Evolutionary conservation across 2,888 invertebrate species (phyloP).

Genomic region (Bombylius discolor): DNA sequence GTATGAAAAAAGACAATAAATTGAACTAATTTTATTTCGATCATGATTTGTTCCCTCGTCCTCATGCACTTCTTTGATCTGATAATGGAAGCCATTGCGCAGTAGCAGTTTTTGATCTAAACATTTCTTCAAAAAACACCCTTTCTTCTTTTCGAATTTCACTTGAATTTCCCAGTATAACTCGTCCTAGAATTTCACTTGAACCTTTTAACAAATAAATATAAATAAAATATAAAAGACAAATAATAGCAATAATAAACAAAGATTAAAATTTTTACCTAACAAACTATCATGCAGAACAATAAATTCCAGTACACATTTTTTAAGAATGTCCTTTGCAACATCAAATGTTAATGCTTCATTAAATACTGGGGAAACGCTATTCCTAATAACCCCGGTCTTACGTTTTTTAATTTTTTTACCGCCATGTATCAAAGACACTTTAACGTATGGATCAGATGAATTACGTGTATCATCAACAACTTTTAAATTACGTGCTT

Average conservation of each 20-base stretch:
- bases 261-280: conserved; percentile 23
- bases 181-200: conserved; percentile 41
- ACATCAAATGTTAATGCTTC: conserved; percentile 90
- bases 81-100: conserved; percentile 46
- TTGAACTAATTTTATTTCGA: too few relatives aligned
- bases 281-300: conserved; percentile 49
- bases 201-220: conserved; percentile 29
- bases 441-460: conserved; percentile 91
- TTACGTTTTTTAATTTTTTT: conserved; percentile 88
- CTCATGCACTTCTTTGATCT: conserved; percentile 21
- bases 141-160: conserved; percentile 38
- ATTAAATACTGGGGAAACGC: conserved; percentile 80
- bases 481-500: conserved; percentile 79
- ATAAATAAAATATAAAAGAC: neutral
- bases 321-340: conserved; percentile 48
- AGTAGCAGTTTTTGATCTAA: conserved; percentile 43
- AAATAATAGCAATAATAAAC: too few relatives aligned
- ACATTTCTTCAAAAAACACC: conserved; percentile 43
- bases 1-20: too few relatives aligned
- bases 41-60: neutral
- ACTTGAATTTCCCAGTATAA: conserved; percentile 39
- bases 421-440: conserved; percentile 73
- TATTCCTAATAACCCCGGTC: conserved; percentile 78
- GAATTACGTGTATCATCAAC: conserved; percentile 86
- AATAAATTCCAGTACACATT: conserved; percentile 43